Conservation (phyloP, 2,888 invertebrate genomes). For the Calameuta pallipes region DNA sequence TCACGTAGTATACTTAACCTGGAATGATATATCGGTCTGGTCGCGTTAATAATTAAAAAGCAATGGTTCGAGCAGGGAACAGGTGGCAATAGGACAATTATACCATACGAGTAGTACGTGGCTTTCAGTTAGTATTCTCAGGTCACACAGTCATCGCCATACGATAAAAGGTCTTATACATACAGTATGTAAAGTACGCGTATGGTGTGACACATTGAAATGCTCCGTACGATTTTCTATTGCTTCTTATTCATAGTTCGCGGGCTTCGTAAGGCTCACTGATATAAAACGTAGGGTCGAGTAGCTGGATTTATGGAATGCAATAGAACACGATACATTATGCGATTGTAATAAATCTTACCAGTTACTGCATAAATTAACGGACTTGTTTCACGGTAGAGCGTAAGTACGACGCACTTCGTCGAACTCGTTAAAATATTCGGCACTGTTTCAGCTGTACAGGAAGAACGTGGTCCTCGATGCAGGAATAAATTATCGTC, state of each 20-base stretch:
- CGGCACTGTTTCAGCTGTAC: constrained; percentile 73
- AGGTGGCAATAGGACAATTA: constrained; percentile 11
- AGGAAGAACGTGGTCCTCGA: constrained; percentile 85
- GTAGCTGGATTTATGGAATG: too few relatives aligned
- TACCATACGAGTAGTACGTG: not conserved
- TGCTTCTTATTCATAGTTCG: too few relatives aligned
- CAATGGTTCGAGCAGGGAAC: constrained; percentile 13
- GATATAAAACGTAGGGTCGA: too few relatives aligned
- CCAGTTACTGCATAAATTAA: too few relatives aligned
- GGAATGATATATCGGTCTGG: constrained; percentile 17
- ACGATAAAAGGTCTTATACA: constrained; percentile 4
- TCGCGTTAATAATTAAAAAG: constrained; percentile 18
- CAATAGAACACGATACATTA: too few relatives aligned
- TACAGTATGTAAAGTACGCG: too few relatives aligned
- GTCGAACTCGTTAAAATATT: not conserved
- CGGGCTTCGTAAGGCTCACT: too few relatives aligned
- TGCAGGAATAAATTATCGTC: constrained; percentile 61
- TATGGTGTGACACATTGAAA: too few relatives aligned
- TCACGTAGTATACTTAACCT: constrained; percentile 14
- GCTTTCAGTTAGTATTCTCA: not conserved
- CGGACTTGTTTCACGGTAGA: constrained; percentile 1
- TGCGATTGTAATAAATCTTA: too few relatives aligned
- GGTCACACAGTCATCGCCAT: not conserved
- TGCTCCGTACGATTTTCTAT: too few relatives aligned
- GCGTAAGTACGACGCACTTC: not conserved